phyloP scores from a whole-genome alignment of 2,888 invertebrate species.

The Nipponacmea schrenckii region DNA sequence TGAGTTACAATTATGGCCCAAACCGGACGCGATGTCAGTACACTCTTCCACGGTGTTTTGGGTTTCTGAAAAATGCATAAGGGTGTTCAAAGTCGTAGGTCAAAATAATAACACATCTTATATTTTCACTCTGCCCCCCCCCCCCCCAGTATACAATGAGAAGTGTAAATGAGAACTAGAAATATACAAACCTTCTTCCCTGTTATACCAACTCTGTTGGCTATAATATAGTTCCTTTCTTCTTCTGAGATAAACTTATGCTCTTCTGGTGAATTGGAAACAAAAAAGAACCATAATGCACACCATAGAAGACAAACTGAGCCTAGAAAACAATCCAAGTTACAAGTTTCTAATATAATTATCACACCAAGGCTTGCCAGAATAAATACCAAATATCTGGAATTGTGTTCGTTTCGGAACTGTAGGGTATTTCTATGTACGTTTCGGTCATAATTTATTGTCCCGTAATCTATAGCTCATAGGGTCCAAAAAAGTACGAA shows the following conservation, averaged over 20 bases:
- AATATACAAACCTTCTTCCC: conserved; percentile 7
- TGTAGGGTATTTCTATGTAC: too few species aligned
- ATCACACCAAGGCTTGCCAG: too few species aligned
- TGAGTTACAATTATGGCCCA: conserved; percentile 10
- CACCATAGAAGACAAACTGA: conserved; percentile 8
- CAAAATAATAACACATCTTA: too few species aligned
- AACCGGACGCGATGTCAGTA: conserved; percentile 12
- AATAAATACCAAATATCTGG: too few species aligned
- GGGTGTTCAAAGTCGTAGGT: too few species aligned
- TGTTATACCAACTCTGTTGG: conserved; percentile 18
- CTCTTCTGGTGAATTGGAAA: conserved; percentile 23
- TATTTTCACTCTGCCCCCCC: too few species aligned
- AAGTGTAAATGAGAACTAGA: neutral
- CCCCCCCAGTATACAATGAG: too few species aligned
- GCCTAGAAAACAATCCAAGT: conserved; percentile 9
- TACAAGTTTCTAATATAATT: too few species aligned
- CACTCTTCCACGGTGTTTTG: conserved; percentile 2
- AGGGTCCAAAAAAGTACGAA: too few species aligned
- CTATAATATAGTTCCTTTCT: conserved; percentile 25
- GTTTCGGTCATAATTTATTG: too few species aligned
- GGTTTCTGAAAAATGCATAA: conserved; percentile 3
- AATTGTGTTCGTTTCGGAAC: too few species aligned
- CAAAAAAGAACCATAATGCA: conserved; percentile 17
- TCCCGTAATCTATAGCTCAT: too few species aligned
- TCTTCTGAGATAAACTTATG: conserved; percentile 27